Evolutionary conservation across 2,888 invertebrate genomes (phyloP), one percentile per base, ranked within the genome.

Genomic region (Baronia brevicornis): DNA sequence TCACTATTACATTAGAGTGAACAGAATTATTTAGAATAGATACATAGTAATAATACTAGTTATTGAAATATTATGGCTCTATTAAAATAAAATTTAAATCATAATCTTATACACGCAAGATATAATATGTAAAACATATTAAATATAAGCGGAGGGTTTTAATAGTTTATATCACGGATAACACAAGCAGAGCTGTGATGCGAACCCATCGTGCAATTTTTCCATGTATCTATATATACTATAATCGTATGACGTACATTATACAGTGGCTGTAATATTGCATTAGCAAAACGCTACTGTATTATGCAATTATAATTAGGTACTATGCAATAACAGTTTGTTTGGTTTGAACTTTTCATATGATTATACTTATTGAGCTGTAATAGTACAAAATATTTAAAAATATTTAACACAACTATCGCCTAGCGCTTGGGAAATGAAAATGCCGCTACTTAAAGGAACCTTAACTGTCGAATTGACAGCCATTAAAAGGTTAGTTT

Each of bases 381-480:
- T 60, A 43, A 37, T 46, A 48, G 68, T 72, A 72, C 63, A 71
- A 74, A 74, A 70, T 65, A 63, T 63, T 59, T 67, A 64, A 61
- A 73, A 69, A 62, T 50, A 66, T 51, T 51, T 66, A 62, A 57
- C 65, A 53, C 51, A 58, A 61, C 54, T 59, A 60, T 55, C 48
- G 58, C 57, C 66, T 72, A 72, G 62, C 64, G 61, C 54, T 59
- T 58, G 60, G 57, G 60, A 61, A 60, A 56, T 55, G 50, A 44
- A 21, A 31, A 27, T 20, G 10, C 32, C 10, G 28, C 27, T 23
- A 36, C 27, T 23, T 14, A 17, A 36, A 37, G 26, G 5, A 27
- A 33, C 32, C 25, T 17, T 32, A 22, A 33, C 22, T 35, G 45
- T 20, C 38, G 34, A 38, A 43, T 33, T 38, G 36, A 46, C 41